These are phyloP conservation scores for Morone chrysops DNA, from an alignment of 2,113 vertebrate species.

Conservation along the genomic window DNA sequence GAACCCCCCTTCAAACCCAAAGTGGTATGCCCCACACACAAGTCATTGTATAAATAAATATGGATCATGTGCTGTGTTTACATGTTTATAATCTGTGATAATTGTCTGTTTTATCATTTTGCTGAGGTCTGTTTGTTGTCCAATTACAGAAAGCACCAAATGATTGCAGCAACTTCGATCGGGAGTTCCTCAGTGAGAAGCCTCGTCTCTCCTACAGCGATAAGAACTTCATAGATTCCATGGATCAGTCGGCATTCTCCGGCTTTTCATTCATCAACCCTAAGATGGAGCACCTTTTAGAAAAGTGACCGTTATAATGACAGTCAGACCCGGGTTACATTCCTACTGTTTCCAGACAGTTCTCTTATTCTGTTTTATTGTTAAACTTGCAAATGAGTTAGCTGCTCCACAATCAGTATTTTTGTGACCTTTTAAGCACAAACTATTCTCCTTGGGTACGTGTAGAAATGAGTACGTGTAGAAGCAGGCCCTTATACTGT, in stretches of 20 bases:
- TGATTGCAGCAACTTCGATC: constrained; percentile 97
- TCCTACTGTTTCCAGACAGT: constrained; percentile 38
- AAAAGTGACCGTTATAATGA: constrained; percentile 79
- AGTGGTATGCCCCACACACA: constrained; percentile 88
- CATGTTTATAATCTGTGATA: neutral
- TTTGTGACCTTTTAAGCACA: constrained; percentile 63
- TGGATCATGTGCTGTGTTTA: neutral
- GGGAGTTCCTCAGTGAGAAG: constrained; percentile 97
- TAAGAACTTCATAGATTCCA: constrained; percentile 97
- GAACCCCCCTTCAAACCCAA: constrained; percentile 97
- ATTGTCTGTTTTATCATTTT: neutral
- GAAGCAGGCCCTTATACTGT: constrained; percentile 62
- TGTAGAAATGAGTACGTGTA: constrained; percentile 50
- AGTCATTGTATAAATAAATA: constrained; percentile 3
- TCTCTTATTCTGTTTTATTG: constrained; percentile 26
- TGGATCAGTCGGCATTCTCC: constrained; percentile 93
- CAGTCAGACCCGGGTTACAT: constrained; percentile 30
- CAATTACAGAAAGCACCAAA: constrained; percentile 89
- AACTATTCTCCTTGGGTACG: constrained; percentile 58
- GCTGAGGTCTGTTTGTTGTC: constrained; percentile 37
- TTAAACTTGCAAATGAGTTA: constrained; percentile 41
- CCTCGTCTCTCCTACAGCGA: constrained; percentile 93
- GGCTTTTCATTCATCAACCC: constrained; percentile 97
- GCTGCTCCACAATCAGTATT: constrained; percentile 62
- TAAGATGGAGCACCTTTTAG: constrained; percentile 90